Conservation (phyloP, 2,797 vertebrate genomes). For the Hippoglossus hippoglossus region DNA sequence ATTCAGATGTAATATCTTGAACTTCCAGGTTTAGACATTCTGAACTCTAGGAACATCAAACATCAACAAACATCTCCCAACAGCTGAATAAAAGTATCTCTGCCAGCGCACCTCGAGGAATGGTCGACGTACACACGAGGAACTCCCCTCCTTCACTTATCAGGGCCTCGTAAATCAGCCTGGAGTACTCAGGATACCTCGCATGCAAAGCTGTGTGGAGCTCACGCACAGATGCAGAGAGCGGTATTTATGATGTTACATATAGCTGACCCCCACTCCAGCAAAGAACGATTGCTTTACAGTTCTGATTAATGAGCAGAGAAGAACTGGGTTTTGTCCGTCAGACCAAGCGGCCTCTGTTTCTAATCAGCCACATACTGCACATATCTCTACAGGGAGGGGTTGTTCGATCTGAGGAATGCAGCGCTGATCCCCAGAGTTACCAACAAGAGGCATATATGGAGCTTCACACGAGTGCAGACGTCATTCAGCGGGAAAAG, state of each 20-base stretch:
- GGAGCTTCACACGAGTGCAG: slow-evolving; percentile 15
- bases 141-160: slow-evolving; percentile 32
- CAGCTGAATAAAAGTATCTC: slow-evolving; percentile 17
- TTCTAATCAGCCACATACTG: slow-evolving; percentile 50
- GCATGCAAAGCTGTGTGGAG: slow-evolving; percentile 13
- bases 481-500: slow-evolving; percentile 7
- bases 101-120: not conserved
- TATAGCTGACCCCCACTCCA: not conserved
- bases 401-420: slow-evolving; percentile 46
- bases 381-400: slow-evolving; percentile 37
- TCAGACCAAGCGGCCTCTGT: slow-evolving; percentile 43
- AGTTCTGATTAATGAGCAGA: slow-evolving; percentile 40
- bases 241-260: slow-evolving; percentile 1
- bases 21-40: slow-evolving; percentile 2
- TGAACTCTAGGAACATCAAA: not conserved
- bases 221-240: slow-evolving; percentile 18
- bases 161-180: slow-evolving; percentile 36
- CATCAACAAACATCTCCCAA: slow-evolving; percentile 3
- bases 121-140: slow-evolving; percentile 20
- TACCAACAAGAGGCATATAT: not conserved
- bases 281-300: slow-evolving; percentile 20
- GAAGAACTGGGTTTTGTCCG: slow-evolving; percentile 54
- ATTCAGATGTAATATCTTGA: slow-evolving; percentile 22
- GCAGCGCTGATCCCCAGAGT: slow-evolving; percentile 27
- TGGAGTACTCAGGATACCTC: slow-evolving; percentile 9